A percentile compares a stretch with the other conserved stretches of the same genome.
Conservation (phyloP, 2,888 invertebrate genomes). For the Ormyrus thymus region DNA sequence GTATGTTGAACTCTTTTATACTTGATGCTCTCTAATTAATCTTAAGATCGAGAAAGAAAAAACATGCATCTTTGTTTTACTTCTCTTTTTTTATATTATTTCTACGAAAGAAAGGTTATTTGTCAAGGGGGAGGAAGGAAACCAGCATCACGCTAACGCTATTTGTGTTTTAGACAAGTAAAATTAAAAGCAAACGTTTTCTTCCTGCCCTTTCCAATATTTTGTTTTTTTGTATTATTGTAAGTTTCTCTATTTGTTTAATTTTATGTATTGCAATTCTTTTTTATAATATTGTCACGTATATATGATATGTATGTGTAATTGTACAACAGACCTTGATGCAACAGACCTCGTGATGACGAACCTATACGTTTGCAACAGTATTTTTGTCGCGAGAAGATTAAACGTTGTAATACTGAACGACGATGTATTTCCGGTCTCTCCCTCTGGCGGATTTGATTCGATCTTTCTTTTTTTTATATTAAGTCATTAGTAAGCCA, state of each 20-base stretch:
- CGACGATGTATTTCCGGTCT: constrained; percentile 51
- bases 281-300: constrained; percentile 46
- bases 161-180: neutral
- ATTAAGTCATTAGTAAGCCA: constrained; percentile 69
- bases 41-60: constrained; percentile 49
- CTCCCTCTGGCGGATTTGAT: constrained; percentile 54
- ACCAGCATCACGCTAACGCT: neutral
- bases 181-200: constrained; percentile 19
- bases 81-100: constrained; percentile 39
- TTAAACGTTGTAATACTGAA: constrained; percentile 20
- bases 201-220: constrained; percentile 36
- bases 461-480: constrained; percentile 50
- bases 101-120: constrained; percentile 38
- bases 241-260: constrained; percentile 51
- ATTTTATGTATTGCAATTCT: constrained; percentile 49
- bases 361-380: constrained; percentile 47
- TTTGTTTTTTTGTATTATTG: constrained; percentile 41
- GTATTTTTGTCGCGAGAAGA: constrained; percentile 45
- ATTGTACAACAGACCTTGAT: constrained; percentile 25
- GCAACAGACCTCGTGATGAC: neutral
- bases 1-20: constrained; percentile 51
- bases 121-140: constrained; percentile 31
- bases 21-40: constrained; percentile 55
- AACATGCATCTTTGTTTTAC: constrained; percentile 47
- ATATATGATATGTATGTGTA: constrained; percentile 52